Percentiles rank a stretch among this genome's conserved stretches.
Evolutionary conservation across 2,113 vertebrate species (phyloP).

Genomic region (Mobula hypostoma): DNA sequence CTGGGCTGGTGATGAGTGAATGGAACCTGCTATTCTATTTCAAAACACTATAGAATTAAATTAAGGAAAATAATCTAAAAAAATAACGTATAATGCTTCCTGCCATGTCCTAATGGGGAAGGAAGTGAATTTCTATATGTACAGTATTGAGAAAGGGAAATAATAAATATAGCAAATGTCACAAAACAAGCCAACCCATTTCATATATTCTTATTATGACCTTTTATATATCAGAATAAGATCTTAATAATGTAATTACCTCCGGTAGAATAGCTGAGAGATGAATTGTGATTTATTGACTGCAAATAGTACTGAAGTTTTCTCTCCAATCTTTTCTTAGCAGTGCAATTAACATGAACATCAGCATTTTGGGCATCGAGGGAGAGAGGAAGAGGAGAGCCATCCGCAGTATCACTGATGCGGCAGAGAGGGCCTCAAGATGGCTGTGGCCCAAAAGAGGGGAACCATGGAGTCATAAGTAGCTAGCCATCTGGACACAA

Average conservation of each 20-base stretch:
- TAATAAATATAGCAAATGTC: constrained; percentile 12
- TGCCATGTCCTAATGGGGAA: neutral
- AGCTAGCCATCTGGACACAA: no score
- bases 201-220: neutral
- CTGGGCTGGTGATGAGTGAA: neutral
- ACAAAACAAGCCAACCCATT: neutral
- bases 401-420: no score
- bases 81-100: neutral
- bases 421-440: no score
- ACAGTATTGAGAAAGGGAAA: neutral
- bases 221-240: constrained; percentile 10
- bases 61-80: constrained; percentile 4
- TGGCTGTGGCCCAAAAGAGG: no score
- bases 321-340: neutral
- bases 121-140: constrained; percentile 3
- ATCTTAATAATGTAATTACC: constrained; percentile 11
- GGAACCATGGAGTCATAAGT: no score
- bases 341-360: neutral
- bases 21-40: neutral
- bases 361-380: no score
- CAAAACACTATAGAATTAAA: neutral
- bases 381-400: no score
- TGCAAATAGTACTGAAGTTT: neutral
- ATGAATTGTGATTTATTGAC: neutral
- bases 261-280: neutral